A percentile compares a stretch with the other conserved stretches of the same genome.
Evolutionary conservation across 2,888 invertebrate species (phyloP).

Genomic region (Biston stratarius): DNA sequence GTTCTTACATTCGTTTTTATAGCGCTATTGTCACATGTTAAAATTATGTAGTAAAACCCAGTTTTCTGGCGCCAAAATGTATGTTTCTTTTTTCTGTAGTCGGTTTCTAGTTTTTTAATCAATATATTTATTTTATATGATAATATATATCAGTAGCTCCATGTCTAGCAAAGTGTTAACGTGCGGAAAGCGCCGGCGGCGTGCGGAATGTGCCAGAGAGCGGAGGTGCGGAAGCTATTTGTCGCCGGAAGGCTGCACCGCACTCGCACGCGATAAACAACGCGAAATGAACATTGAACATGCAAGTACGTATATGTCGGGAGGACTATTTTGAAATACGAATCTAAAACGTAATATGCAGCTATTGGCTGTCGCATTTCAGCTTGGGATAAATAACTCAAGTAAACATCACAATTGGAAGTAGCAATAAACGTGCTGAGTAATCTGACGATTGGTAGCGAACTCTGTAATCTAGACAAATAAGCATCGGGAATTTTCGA

Average conservation of each 20-base stretch:
- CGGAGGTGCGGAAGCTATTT: slow-evolving; percentile 73
- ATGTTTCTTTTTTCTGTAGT: no score
- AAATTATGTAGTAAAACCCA: no score
- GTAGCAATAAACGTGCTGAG: no score
- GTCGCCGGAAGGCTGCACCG: slow-evolving; percentile 66
- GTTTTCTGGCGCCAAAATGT: no score
- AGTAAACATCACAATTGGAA: no score
- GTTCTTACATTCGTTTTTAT: no score
- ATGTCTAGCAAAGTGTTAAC: slow-evolving; percentile 11
- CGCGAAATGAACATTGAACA: slow-evolving; percentile 3
- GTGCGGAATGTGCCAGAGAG: slow-evolving; percentile 34
- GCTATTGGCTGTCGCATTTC: not conserved
- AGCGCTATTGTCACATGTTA: no score
- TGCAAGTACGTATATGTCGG: not conserved
- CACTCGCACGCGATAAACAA: slow-evolving; percentile 35
- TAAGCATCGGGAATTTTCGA: no score
- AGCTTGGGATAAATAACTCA: not conserved
- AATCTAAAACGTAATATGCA: not conserved
- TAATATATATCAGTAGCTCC: not conserved
- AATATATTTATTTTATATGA: no score
- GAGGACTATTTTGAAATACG: not conserved
- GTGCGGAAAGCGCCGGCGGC: slow-evolving; percentile 26
- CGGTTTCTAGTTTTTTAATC: no score
- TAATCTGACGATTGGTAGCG: no score
- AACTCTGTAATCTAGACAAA: no score